Evolutionary conservation across 2,888 invertebrate species (phyloP).

Genomic region (Ectemnius lituratus): DNA sequence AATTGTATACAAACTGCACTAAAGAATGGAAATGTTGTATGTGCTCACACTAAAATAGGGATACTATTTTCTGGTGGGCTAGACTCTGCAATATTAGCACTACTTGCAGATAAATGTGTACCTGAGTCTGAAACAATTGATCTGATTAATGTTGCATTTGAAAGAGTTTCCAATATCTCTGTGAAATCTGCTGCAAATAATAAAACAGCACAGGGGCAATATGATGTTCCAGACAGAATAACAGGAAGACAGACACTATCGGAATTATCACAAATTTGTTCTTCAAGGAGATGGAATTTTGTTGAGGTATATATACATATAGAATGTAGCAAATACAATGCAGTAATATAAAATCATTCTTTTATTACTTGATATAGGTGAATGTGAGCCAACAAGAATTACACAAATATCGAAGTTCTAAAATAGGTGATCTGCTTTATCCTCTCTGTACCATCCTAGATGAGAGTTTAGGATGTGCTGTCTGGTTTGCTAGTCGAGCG

Average conservation of each 20-base stretch:
- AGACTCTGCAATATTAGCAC: constrained; percentile 95
- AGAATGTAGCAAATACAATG: constrained; percentile 3
- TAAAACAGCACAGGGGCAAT: constrained; percentile 73
- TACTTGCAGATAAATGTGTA: constrained; percentile 86
- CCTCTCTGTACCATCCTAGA: constrained; percentile 94
- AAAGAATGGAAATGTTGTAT: constrained; percentile 58
- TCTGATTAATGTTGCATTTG: constrained; percentile 96
- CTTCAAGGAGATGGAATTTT: constrained; percentile 89
- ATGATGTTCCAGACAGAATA: constrained; percentile 90
- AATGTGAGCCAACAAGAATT: constrained; percentile 86
- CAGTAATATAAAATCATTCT: background rate
- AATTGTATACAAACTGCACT: constrained; percentile 78
- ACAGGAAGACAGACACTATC: constrained; percentile 86
- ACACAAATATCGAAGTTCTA: constrained; percentile 79
- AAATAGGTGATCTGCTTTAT: constrained; percentile 88
- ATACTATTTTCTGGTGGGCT: constrained; percentile 97
- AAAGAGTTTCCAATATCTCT: constrained; percentile 73
- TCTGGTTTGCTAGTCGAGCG: constrained; percentile 96
- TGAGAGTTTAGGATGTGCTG: constrained; percentile 96
- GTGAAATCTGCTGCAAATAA: constrained; percentile 28
- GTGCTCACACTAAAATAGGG: constrained; percentile 82
- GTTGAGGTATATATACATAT: constrained; percentile 80
- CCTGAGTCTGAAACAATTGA: constrained; percentile 87
- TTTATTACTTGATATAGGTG: constrained; percentile 76
- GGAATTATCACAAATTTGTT: constrained; percentile 85